Evolutionary conservation across 1,140 invertebrate species (phyloP), one percentile per base, ranked within the genome.

Genomic region (Drosophila setifemur): DNA sequence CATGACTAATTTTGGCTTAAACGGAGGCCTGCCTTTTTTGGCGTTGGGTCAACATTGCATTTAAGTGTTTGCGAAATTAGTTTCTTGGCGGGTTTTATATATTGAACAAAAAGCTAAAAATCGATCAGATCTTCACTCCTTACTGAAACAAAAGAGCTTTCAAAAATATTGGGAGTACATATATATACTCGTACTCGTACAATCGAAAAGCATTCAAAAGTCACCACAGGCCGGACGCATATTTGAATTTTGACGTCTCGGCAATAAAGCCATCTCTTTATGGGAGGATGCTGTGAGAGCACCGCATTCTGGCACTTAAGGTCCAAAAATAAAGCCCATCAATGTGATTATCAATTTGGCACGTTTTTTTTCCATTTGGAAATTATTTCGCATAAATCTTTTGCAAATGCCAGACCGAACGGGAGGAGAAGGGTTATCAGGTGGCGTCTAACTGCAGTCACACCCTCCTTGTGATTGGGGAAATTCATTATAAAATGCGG

Each of bases 401-500:
- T 12, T 11, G 19, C 26, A 9, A 28, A 57, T 54, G 18, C 14
- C 35, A 23, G 48, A 16, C 39, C 35, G 26, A 44, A 33, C 39
- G 23, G 47, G 48, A 8, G 7, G 7, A 12, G 23, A 25, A 37
- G 50, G 43, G 37, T 43, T 28, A 52, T 48, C 66, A 71, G 76
- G 57, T 75, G 75, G 47, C 52, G 47, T 45, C 54, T 40, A 52
- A 26, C 29, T 54, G 28, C 40, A 64, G 26, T 26, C 47, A 42
- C 48, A 14, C 31, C 44, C 40, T 12, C 23, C 35, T 45, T 49
- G 16, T 18, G 31, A 26, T 11, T 55, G 33, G 39, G 54, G 53
- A 70, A 78, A 83, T 83, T 85, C 73, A 82, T 85, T 85, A 85
- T 78, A 74, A 71, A 83, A 71, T 83, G 79, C 43, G 74, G 67